phyloP scores from a whole-genome alignment of 2,888 invertebrate species.

The Dryadula phaetusa region DNA sequence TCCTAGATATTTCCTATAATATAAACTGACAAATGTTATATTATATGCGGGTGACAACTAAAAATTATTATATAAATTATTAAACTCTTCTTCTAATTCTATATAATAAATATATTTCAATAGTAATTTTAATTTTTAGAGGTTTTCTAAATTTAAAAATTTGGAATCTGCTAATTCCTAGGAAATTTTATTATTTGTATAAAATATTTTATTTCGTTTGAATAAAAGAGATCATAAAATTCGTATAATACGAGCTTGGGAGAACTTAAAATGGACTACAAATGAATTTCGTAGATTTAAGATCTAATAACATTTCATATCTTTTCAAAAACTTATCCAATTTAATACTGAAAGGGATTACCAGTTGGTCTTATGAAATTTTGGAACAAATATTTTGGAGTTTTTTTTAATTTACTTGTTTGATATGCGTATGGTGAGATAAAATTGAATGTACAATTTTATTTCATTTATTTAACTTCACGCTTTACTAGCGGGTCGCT shows the following conservation, averaged over 20 bases:
- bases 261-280: slow-evolving; percentile 3
- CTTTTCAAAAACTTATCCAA: background rate
- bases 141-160: background rate
- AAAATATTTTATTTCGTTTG: background rate
- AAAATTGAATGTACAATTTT: no score
- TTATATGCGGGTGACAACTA: no score
- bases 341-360: background rate
- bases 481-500: no score
- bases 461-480: no score
- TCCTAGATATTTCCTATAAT: no score
- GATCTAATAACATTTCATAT: background rate
- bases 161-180: background rate
- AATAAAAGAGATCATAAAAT: slow-evolving; percentile 5
- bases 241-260: background rate
- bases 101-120: background rate
- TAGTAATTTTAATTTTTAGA: background rate
- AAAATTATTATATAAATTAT: no score
- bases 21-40: no score
- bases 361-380: no score
- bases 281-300: slow-evolving; percentile 1
- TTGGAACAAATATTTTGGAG: no score
- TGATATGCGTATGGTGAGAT: no score
- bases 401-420: no score
- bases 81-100: no score
- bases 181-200: slow-evolving; percentile 4